Conservation (phyloP, 2,113 vertebrate genomes). For the Rhea americana region DNA sequence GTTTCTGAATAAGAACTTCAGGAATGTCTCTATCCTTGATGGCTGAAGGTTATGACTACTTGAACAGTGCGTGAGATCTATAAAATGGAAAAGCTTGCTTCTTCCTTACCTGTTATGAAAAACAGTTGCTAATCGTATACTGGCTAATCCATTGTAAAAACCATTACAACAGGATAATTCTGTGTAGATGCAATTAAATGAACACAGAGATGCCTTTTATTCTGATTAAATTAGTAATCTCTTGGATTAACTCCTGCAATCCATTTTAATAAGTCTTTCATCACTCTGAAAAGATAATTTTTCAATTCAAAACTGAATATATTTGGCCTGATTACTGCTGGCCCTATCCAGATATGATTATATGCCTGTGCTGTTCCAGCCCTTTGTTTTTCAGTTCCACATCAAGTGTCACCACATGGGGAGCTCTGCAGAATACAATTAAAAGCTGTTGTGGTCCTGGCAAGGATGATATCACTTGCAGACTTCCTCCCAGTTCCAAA, state of each 20-base stretch:
- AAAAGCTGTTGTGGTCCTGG: constrained; percentile 33
- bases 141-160: background rate
- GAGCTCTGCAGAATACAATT: background rate
- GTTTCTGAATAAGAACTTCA: background rate
- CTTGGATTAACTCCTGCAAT: background rate
- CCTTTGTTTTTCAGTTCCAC: constrained; percentile 29
- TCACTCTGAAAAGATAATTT: constrained; percentile 4
- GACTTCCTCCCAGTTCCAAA: background rate
- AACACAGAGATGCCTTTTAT: background rate
- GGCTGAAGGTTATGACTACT: background rate
- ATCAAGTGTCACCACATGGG: background rate
- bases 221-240: constrained; percentile 17
- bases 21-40: background rate
- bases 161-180: background rate
- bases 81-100: background rate
- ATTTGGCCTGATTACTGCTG: background rate
- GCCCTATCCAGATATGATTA: background rate
- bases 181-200: background rate
- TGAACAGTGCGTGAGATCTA: background rate
- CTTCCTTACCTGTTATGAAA: background rate
- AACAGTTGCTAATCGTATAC: background rate
- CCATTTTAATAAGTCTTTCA: constrained; percentile 5
- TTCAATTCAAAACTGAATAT: background rate
- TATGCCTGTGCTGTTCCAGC: background rate
- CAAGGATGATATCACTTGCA: background rate